Evolutionary conservation across 1,140 invertebrate genomes (phyloP).

Genomic region (Hyles euphorbiae): DNA sequence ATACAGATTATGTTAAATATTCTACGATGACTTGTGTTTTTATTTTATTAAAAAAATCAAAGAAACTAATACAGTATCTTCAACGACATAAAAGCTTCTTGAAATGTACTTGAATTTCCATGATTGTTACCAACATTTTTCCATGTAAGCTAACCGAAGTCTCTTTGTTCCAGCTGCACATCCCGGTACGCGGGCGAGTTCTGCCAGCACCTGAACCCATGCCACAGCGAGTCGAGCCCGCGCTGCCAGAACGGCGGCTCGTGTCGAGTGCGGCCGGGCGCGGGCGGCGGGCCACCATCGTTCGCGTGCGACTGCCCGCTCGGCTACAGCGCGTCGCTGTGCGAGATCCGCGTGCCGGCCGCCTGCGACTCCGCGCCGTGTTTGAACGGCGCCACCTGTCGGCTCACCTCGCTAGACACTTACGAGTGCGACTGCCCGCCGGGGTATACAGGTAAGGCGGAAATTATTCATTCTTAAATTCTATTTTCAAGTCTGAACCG

Average conservation of each 20-base stretch:
- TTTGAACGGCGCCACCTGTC: slow-evolving; percentile 89
- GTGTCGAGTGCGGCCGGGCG: slow-evolving; percentile 85
- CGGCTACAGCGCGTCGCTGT: slow-evolving; percentile 93
- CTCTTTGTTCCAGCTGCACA: slow-evolving; percentile 88
- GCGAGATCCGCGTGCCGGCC: slow-evolving; percentile 92
- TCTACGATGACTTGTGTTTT: no score
- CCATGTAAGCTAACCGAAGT: background rate
- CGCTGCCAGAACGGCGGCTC: slow-evolving; percentile 95
- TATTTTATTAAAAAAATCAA: no score
- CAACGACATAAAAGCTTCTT: no score
- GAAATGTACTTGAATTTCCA: no score
- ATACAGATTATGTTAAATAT: no score
- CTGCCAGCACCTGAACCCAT: slow-evolving; percentile 95
- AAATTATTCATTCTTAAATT: no score
- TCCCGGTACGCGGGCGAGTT: slow-evolving; percentile 94
- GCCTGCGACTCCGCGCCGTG: slow-evolving; percentile 94
- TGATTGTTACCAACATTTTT: no score
- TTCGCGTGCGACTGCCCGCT: slow-evolving; percentile 92
- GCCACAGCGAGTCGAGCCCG: slow-evolving; percentile 85
- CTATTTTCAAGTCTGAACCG: no score
- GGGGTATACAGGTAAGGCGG: slow-evolving; percentile 87
- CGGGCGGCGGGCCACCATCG: slow-evolving; percentile 79
- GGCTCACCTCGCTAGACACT: slow-evolving; percentile 83
- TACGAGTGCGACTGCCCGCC: slow-evolving; percentile 90
- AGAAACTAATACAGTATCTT: no score